Evolutionary conservation across 2,113 vertebrate genomes (phyloP).

Genomic region (Psittacus erithacus): DNA sequence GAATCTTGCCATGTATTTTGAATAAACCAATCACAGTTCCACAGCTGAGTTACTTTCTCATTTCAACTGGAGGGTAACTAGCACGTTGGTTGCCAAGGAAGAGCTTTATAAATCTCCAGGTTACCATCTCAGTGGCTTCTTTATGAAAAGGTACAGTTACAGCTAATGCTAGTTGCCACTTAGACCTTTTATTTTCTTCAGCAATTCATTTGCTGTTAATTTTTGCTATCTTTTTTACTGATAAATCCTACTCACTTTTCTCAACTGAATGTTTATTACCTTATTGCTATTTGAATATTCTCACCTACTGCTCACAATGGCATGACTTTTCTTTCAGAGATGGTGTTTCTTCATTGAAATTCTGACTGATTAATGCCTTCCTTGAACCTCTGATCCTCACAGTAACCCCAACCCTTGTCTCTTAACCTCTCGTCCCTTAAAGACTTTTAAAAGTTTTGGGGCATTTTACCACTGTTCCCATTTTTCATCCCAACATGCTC

Average conservation of each 20-base stretch:
- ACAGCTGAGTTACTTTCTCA: not conserved
- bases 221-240: not conserved
- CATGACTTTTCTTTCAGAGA: not conserved
- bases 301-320: not conserved
- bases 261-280: not conserved
- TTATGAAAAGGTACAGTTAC: not conserved
- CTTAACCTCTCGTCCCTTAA: not conserved
- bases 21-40: not conserved
- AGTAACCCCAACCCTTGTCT: not conserved
- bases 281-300: not conserved
- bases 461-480: not conserved
- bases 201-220: not conserved
- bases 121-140: not conserved
- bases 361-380: not conserved
- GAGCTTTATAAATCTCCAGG: not conserved
- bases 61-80: not conserved
- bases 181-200: not conserved
- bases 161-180: not conserved
- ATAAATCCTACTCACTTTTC: not conserved
- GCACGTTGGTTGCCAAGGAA: not conserved
- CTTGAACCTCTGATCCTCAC: not conserved
- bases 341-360: not conserved
- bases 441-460: not conserved
- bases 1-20: not conserved
- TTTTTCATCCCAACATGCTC: not conserved